Conservation (phyloP, 1,140 invertebrate species). For the Conus betulinus region DNA sequence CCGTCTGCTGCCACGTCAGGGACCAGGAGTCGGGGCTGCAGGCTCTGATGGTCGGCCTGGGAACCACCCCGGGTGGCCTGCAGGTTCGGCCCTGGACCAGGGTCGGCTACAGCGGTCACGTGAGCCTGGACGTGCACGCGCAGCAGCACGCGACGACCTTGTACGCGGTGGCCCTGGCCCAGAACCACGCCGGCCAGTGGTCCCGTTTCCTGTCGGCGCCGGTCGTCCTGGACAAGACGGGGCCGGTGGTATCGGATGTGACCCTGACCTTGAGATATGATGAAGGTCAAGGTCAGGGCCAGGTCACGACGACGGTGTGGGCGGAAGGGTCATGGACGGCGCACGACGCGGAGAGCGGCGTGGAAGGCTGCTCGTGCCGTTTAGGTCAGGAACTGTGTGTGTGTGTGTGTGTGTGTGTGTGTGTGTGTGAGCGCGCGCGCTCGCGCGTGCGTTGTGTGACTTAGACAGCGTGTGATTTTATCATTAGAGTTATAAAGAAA, state of each 20-base stretch:
- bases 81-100: slow-evolving; percentile 32
- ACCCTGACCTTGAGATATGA: slow-evolving; percentile 31
- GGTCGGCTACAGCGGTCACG: slow-evolving; percentile 26
- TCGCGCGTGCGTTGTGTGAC: slow-evolving; percentile 24
- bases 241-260: slow-evolving; percentile 28
- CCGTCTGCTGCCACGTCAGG: slow-evolving; percentile 29
- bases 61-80: slow-evolving; percentile 42
- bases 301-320: not conserved
- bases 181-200: slow-evolving; percentile 44
- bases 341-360: slow-evolving; percentile 44
- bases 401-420: no score
- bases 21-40: slow-evolving; percentile 47
- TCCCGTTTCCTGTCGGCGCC: slow-evolving; percentile 36
- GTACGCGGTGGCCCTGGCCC: slow-evolving; percentile 31
- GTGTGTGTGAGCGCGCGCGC: not conserved
- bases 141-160: slow-evolving; percentile 38
- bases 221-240: slow-evolving; percentile 44
- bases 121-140: slow-evolving; percentile 34
- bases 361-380: slow-evolving; percentile 36
- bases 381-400: slow-evolving; percentile 23
- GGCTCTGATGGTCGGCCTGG: slow-evolving; percentile 36
- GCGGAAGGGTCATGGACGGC: slow-evolving; percentile 32
- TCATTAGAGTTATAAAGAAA: no score
- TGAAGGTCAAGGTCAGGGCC: slow-evolving; percentile 25
- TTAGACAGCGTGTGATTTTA: slow-evolving; percentile 46